Evolutionary conservation across 2,888 invertebrate species (phyloP).

Genomic region (Microctonus hyperodae): DNA sequence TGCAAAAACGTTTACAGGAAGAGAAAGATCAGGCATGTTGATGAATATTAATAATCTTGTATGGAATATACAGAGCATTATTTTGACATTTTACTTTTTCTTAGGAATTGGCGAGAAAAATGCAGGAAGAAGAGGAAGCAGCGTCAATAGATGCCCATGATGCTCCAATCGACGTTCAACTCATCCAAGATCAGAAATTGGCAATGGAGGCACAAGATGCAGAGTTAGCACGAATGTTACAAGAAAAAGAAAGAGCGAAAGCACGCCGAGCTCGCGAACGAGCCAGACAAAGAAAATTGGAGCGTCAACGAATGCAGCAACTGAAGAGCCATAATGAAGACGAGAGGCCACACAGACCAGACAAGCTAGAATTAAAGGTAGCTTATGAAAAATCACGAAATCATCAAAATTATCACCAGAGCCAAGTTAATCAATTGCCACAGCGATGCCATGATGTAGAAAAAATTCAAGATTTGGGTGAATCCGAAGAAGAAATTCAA

Average conservation of each 20-base stretch:
- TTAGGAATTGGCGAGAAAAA: slow-evolving; percentile 75
- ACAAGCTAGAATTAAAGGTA: slow-evolving; percentile 54
- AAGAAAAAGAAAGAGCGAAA: slow-evolving; percentile 77
- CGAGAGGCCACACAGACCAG: slow-evolving; percentile 57
- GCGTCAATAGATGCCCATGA: slow-evolving; percentile 67
- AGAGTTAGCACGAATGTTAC: slow-evolving; percentile 78
- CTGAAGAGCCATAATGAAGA: slow-evolving; percentile 57
- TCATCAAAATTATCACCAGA: slow-evolving; percentile 33
- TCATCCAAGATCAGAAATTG: slow-evolving; percentile 68
- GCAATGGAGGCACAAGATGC: slow-evolving; percentile 84
- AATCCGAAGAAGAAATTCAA: slow-evolving; percentile 47
- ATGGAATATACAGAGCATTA: not conserved
- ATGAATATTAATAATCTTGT: not conserved
- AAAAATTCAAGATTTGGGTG: slow-evolving; percentile 60
- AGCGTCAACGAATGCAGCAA: slow-evolving; percentile 66
- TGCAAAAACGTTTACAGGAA: slow-evolving; percentile 73
- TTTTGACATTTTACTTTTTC: slow-evolving; percentile 18
- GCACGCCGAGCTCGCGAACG: slow-evolving; percentile 75
- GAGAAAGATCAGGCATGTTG: slow-evolving; percentile 73
- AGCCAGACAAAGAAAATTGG: slow-evolving; percentile 64
- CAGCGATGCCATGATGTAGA: slow-evolving; percentile 58
- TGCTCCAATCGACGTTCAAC: slow-evolving; percentile 49
- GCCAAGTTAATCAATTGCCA: slow-evolving; percentile 24
- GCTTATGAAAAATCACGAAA: slow-evolving; percentile 36
- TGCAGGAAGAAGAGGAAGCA: slow-evolving; percentile 79